A percentile compares a stretch with the other conserved stretches of the same genome.
Evolutionary conservation across 2,797 vertebrate genomes (phyloP).

Genomic region (Cetoscarus ocellatus): DNA sequence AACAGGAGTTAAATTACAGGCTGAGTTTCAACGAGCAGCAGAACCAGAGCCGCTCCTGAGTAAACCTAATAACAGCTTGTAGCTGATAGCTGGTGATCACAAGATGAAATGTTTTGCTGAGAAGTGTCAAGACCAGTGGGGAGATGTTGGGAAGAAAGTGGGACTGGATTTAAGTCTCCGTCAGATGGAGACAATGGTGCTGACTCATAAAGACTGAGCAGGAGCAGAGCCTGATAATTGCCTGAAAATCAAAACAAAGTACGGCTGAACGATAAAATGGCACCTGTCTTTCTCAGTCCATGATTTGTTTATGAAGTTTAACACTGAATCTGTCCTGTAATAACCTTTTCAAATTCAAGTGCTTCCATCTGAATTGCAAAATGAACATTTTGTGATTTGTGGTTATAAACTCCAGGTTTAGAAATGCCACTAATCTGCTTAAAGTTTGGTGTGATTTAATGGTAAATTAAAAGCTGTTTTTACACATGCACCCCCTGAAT

Average conservation of each 20-base stretch:
- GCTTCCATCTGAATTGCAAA: not conserved
- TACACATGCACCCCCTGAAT: too few species aligned
- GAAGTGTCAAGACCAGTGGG: conserved; percentile 55
- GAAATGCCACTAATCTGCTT: too few species aligned
- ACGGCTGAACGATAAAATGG: not conserved
- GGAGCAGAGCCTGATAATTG: conserved; percentile 33
- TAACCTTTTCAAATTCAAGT: not conserved
- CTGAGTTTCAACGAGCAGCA: conserved; percentile 42
- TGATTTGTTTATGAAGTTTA: not conserved
- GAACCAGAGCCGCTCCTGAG: conserved; percentile 58
- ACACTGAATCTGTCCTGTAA: not conserved
- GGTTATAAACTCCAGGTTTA: too few species aligned
- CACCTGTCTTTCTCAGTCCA: not conserved
- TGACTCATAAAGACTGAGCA: conserved; percentile 25
- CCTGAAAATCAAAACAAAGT: conserved; percentile 11
- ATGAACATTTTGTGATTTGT: not conserved
- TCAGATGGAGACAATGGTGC: conserved; percentile 58
- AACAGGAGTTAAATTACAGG: conserved; percentile 66
- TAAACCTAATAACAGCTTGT: conserved; percentile 72
- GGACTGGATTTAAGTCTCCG: conserved; percentile 49
- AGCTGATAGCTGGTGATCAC: conserved; percentile 74
- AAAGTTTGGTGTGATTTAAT: too few species aligned
- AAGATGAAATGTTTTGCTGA: conserved; percentile 73
- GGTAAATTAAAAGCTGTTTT: too few species aligned
- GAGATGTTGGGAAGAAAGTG: conserved; percentile 46